Percentiles rank a stretch among this genome's conserved stretches.
phyloP scores from a whole-genome alignment of 2,113 vertebrate species.

The Hyperoodon ampullatus region DNA sequence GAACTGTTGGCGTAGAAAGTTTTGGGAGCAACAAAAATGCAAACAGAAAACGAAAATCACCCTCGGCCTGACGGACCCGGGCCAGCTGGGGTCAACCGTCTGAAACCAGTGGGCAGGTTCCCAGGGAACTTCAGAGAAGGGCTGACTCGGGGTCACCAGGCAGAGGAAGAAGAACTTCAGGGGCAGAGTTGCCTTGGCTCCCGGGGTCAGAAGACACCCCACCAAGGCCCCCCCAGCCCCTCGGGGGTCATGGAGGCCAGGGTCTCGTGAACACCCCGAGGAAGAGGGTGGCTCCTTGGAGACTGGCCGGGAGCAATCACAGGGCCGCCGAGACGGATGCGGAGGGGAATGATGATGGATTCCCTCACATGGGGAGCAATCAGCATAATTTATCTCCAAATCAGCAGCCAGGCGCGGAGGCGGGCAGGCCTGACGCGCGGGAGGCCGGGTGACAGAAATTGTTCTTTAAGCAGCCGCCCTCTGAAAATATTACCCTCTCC shows the following conservation, averaged over 20 bases:
- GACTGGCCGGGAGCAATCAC: background rate
- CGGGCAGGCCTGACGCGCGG: background rate
- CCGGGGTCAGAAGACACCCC: background rate
- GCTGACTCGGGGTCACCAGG: rapidly evolving
- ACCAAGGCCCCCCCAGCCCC: background rate
- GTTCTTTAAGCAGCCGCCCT: constrained; percentile 61
- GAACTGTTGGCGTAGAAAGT: background rate
- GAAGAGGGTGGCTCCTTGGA: background rate
- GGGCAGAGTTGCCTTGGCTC: background rate
- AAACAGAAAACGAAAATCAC: rapidly evolving
- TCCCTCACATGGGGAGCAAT: constrained; percentile 47
- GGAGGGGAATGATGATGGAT: constrained; percentile 44
- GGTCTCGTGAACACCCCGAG: background rate
- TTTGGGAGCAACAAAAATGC: rapidly evolving
- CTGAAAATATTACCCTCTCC: constrained; percentile 50
- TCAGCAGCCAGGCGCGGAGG: background rate
- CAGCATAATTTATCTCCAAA: constrained; percentile 74
- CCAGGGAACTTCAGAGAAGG: background rate
- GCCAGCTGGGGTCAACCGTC: rapidly evolving
- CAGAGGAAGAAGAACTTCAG: no score
- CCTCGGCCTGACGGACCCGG: rapidly evolving
- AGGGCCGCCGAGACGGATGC: constrained; percentile 33
- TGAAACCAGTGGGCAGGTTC: rapidly evolving
- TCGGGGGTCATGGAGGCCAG: rapidly evolving
- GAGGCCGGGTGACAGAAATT: constrained; percentile 58